Conservation (phyloP, 2,888 invertebrate genomes). For the Archaeoteleia sp. region DNA sequence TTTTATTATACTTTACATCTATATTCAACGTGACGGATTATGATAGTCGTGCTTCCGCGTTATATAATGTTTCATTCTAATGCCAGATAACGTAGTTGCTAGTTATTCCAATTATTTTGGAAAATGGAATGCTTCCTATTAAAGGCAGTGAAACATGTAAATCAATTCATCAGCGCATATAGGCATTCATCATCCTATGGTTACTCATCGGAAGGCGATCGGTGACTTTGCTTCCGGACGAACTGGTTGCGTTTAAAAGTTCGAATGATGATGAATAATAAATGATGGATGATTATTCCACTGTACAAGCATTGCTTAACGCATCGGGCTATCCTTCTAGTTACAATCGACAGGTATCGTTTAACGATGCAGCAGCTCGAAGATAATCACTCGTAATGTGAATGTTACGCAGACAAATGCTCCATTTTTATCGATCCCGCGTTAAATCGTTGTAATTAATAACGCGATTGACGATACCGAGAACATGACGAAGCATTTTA, state of each 20-base stretch:
- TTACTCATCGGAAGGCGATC: slow-evolving; percentile 11
- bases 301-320: slow-evolving; percentile 6
- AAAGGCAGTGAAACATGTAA: slow-evolving; percentile 9
- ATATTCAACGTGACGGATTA: no score
- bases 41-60: background rate
- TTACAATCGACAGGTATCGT: slow-evolving; percentile 21
- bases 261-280: slow-evolving; percentile 26
- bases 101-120: slow-evolving; percentile 20
- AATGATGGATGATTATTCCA: slow-evolving; percentile 31
- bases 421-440: slow-evolving; percentile 16
- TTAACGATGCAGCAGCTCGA: slow-evolving; percentile 21
- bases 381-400: slow-evolving; percentile 29
- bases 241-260: slow-evolving; percentile 16
- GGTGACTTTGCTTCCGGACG: slow-evolving; percentile 19
- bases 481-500: slow-evolving; percentile 30
- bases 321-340: slow-evolving; percentile 19
- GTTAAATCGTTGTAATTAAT: slow-evolving; percentile 31
- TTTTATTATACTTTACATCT: no score
- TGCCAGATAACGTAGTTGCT: background rate
- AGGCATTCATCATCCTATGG: slow-evolving; percentile 21
- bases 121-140: slow-evolving; percentile 16
- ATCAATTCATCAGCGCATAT: slow-evolving; percentile 19
- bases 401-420: slow-evolving; percentile 20
- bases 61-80: background rate
- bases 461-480: slow-evolving; percentile 22